Evolutionary conservation across 1,140 invertebrate species (phyloP).

Genomic region (Ladona fulva): DNA sequence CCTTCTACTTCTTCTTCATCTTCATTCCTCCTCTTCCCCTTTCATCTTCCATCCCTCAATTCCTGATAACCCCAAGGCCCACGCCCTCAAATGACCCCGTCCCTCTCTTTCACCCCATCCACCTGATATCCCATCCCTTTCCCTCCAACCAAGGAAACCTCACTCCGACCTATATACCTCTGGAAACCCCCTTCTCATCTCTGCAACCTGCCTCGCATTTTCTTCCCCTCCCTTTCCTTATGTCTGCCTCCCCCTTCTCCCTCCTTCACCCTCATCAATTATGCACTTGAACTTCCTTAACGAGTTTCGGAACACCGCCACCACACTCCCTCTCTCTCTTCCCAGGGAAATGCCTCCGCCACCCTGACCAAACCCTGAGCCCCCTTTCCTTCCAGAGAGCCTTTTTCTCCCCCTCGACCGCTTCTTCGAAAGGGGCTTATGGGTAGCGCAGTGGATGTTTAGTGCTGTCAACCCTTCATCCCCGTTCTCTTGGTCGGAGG

Average conservation of each 20-base stretch:
- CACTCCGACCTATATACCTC: no score
- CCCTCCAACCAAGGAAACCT: no score
- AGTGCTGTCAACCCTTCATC: not conserved
- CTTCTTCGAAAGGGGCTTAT: not conserved
- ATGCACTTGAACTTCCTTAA: constrained; percentile 9
- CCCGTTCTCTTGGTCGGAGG: not conserved
- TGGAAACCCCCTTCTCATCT: no score
- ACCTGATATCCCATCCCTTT: no score
- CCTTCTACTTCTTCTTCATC: no score
- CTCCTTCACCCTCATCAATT: not conserved
- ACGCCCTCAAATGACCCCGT: no score
- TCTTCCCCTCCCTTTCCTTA: not conserved
- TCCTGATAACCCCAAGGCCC: not conserved
- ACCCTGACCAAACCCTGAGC: not conserved
- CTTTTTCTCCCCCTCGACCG: not conserved
- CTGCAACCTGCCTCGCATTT: not conserved
- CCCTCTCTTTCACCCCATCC: no score
- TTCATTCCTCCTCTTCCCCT: no score
- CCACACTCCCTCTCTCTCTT: not conserved
- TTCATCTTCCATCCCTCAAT: not conserved
- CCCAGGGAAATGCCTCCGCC: constrained; percentile 1
- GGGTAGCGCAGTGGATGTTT: not conserved
- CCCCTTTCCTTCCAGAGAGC: not conserved
- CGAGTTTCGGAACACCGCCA: constrained; percentile 1
- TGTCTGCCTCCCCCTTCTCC: not conserved